phyloP scores from a whole-genome alignment of 53 echinoderm and acorn worm genomes.

The Echinometra lucunter region DNA sequence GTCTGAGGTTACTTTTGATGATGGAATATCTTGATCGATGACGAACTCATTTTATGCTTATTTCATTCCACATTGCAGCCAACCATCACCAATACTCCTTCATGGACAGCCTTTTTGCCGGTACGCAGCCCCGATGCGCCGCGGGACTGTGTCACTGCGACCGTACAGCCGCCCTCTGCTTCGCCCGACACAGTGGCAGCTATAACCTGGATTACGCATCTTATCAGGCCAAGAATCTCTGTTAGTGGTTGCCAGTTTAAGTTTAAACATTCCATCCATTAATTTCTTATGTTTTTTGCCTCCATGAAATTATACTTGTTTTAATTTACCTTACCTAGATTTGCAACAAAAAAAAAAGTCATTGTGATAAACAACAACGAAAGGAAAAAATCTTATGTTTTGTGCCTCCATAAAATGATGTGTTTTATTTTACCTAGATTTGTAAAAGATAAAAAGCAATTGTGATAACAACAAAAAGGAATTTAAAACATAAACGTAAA shows the following conservation, averaged over 20 bases:
- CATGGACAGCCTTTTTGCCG: slow-evolving; percentile 50
- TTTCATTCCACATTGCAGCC: slow-evolving; percentile 1
- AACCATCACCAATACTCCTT: slow-evolving; percentile 58
- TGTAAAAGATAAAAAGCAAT: too few species aligned
- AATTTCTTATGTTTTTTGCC: neutral
- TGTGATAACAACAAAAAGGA: too few species aligned
- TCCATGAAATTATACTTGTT: too few species aligned
- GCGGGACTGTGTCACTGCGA: slow-evolving; percentile 51
- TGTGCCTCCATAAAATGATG: too few species aligned
- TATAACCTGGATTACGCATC: slow-evolving; percentile 51
- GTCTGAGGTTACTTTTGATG: neutral
- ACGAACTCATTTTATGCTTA: neutral
- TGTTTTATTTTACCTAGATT: too few species aligned
- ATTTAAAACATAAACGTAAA: too few species aligned
- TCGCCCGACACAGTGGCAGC: slow-evolving; percentile 43
- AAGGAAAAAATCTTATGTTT: too few species aligned
- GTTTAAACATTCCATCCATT: slow-evolving; percentile 51
- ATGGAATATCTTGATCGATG: neutral
- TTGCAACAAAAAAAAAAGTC: too few species aligned
- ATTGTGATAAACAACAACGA: too few species aligned
- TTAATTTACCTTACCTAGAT: too few species aligned
- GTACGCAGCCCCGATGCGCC: slow-evolving; percentile 61
- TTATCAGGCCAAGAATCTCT: slow-evolving; percentile 33
- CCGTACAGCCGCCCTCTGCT: slow-evolving; percentile 56
- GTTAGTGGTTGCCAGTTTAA: slow-evolving; percentile 29